Evolutionary conservation across 1,140 invertebrate genomes (phyloP), one percentile per base, ranked within the genome.

Genomic region (Drosophila sucinea): DNA sequence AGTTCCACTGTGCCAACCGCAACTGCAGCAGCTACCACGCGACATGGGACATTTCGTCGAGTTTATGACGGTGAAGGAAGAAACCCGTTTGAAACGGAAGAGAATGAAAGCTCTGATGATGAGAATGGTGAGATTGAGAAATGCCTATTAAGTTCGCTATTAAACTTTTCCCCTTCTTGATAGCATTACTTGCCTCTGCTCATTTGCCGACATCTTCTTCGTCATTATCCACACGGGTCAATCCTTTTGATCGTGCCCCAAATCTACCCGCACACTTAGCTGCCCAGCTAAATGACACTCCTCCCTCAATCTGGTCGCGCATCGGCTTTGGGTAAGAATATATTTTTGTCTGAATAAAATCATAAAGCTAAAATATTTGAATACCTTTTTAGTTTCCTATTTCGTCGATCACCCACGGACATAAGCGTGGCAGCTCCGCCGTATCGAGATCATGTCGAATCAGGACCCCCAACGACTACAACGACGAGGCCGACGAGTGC

Each of bases 221-320:
- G 30, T 64, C 71, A 30, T 56, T 27, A 40, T 68, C 27, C 81
- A 71, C 17, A 27, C 80, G 91, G 4, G 73, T 91, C 40, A 92
- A 92, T 91, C 91, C 91, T 7, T 92, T 92, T 40, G 82, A 92
- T 77, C 85, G 91, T 29, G 57, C 81, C 25, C 85, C 89, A 8
- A 90, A 84, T 77, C 65, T 91, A 40, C 91, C 91, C 4, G 79
- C 81, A 35, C 83, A 91, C 56, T 51, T 91, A 41, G 77, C 71
- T 10, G 76, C 77, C 29, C 79, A 89, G 35, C 51, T 91, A 29
- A 85, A 58, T 51, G 71, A 67, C 10, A 56, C 55, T 67, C 70
- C 60, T 35, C 68, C 70, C 2, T 76, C 70, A 1, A n/a, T 90
- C 25, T 91, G 81, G 90, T 79, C 81, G 29, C 72, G 72, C 27